phyloP scores from a whole-genome alignment of 1,140 invertebrate species.

The Diorhabda elongata region DNA sequence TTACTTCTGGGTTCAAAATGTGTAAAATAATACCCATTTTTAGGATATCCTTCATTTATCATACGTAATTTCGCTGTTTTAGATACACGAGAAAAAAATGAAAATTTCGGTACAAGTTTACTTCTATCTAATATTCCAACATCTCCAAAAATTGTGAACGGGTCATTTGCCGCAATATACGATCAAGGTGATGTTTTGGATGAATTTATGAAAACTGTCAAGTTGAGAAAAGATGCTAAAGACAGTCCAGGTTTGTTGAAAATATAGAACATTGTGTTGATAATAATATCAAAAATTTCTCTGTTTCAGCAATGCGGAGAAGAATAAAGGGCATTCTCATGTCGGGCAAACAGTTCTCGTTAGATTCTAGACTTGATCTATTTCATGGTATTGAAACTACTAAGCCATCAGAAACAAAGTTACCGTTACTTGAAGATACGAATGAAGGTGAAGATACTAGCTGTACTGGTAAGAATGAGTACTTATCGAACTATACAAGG shows the following conservation, averaged over 20 bases:
- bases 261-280: neutral
- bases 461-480: conserved; percentile 27
- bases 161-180: conserved; percentile 92
- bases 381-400: conserved; percentile 62
- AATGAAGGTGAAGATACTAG: conserved; percentile 39
- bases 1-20: too few species aligned
- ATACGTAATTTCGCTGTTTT: neutral
- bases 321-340: conserved; percentile 81
- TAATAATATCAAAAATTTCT: neutral
- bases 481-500: too few species aligned
- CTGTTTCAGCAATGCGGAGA: conserved; percentile 64
- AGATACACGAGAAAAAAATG: conserved; percentile 78
- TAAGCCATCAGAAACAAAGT: conserved; percentile 39
- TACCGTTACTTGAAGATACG: conserved; percentile 56
- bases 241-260: conserved; percentile 69
- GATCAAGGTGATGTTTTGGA: conserved; percentile 81
- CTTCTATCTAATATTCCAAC: conserved; percentile 91
- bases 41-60: too few species aligned
- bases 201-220: conserved; percentile 70
- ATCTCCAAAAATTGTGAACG: conserved; percentile 96
- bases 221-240: conserved; percentile 62
- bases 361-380: conserved; percentile 87
- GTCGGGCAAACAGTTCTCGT: conserved; percentile 83
- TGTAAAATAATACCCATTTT: too few species aligned
- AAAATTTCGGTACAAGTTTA: conserved; percentile 88